phyloP scores from a whole-genome alignment of 1,140 invertebrate species.

The Diploscapter pachys region DNA sequence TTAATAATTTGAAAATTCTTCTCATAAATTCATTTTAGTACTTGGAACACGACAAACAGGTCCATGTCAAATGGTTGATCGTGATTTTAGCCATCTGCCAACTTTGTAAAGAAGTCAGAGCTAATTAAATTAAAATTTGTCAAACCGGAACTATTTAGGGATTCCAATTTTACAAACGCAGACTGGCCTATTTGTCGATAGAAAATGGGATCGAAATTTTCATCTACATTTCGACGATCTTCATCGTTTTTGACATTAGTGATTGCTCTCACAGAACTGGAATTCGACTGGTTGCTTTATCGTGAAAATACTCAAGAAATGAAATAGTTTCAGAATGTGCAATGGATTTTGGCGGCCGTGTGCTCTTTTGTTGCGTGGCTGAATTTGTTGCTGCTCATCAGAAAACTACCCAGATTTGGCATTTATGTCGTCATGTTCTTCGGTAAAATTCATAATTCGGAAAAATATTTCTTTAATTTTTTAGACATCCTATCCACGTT shows the following conservation, averaged over 20 bases:
- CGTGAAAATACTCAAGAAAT: slow-evolving; percentile 20
- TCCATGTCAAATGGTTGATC: too few relatives aligned
- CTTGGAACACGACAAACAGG: too few relatives aligned
- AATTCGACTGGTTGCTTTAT: slow-evolving; percentile 52
- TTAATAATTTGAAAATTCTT: too few relatives aligned
- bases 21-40: too few relatives aligned
- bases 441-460: too few relatives aligned
- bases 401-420: slow-evolving; percentile 59
- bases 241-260: slow-evolving; percentile 62
- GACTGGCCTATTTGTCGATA: slow-evolving; percentile 60
- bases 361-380: slow-evolving; percentile 64
- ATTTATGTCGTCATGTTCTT: slow-evolving; percentile 67
- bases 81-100: slow-evolving; percentile 59
- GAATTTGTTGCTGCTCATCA: slow-evolving; percentile 62
- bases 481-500: slow-evolving; percentile 64
- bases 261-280: slow-evolving; percentile 60
- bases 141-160: too few relatives aligned
- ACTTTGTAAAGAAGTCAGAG: slow-evolving; percentile 60
- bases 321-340: slow-evolving; percentile 61
- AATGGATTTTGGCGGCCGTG: slow-evolving; percentile 63
- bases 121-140: too few relatives aligned
- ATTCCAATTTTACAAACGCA: slow-evolving; percentile 60
- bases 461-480: too few relatives aligned
- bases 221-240: slow-evolving; percentile 61
- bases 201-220: slow-evolving; percentile 64